Evolutionary conservation across 1,140 invertebrate genomes (phyloP).

Genomic region (Anastrepha ludens): DNA sequence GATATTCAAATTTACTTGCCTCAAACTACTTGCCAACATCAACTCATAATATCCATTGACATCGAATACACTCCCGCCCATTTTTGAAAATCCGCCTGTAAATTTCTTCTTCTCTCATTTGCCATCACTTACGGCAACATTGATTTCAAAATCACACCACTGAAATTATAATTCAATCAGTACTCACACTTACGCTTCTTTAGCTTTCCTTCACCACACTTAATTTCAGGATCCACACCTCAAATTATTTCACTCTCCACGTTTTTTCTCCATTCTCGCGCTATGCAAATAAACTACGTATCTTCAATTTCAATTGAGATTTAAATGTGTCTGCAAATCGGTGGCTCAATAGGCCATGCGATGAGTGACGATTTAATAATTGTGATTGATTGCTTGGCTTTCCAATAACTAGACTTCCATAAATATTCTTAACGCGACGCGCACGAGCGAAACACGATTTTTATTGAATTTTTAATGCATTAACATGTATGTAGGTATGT

Average conservation of each 20-base stretch:
- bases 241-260: background rate
- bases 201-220: background rate
- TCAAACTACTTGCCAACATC: background rate
- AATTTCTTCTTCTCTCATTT: conserved; percentile 8
- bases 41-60: background rate
- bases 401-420: conserved; percentile 39
- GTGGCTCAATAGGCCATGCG: background rate
- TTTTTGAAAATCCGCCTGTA: background rate
- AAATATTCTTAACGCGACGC: background rate
- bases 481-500: background rate
- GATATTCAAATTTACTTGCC: conserved; percentile 31
- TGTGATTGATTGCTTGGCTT: conserved; percentile 49
- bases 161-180: conserved; percentile 42
- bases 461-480: background rate
- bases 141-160: conserved; percentile 33
- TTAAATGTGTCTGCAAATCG: conserved; percentile 22
- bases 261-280: background rate
- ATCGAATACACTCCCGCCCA: background rate
- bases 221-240: background rate
- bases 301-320: conserved; percentile 18
- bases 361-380: conserved; percentile 51
- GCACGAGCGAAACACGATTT: background rate
- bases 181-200: background rate
- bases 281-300: background rate
- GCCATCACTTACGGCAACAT: conserved; percentile 1